Conservation (phyloP, 2,113 vertebrate genomes). For the sheep (Ovis aries) region DNA sequence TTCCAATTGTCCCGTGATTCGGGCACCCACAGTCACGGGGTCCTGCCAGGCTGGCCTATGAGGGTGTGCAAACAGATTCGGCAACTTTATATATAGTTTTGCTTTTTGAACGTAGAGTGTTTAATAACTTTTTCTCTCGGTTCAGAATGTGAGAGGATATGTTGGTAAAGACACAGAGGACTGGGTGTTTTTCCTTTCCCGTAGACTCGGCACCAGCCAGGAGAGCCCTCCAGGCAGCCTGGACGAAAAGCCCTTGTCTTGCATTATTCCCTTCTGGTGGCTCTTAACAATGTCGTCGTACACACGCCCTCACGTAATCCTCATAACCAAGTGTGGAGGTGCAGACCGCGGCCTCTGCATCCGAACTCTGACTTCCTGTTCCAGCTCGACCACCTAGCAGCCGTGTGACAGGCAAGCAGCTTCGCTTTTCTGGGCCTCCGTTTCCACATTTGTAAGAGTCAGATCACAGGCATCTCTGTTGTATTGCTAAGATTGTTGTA, state of each 20-base stretch:
- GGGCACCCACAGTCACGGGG: rapidly evolving
- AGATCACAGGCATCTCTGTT: neutral
- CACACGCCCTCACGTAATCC: neutral
- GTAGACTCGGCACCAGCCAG: rapidly evolving
- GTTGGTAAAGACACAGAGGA: neutral
- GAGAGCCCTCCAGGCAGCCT: neutral
- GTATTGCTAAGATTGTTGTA: neutral
- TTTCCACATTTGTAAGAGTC: neutral
- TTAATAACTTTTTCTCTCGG: neutral
- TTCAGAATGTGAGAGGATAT: neutral
- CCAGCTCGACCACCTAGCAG: neutral
- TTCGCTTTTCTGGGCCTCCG: neutral
- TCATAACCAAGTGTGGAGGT: no score
- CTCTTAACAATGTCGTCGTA: neutral
- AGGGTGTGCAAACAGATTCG: neutral
- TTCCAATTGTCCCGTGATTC: rapidly evolving
- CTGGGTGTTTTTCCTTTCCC: rapidly evolving
- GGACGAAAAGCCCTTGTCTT: neutral
- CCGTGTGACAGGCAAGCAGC: no score
- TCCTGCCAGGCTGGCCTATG: neutral
- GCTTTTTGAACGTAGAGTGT: neutral
- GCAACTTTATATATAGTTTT: neutral
- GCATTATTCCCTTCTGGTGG: neutral
- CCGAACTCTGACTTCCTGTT: neutral
- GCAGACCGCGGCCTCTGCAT: neutral